phyloP scores from a whole-genome alignment of 1,140 invertebrate genomes.

The Drosophila auraria region DNA sequence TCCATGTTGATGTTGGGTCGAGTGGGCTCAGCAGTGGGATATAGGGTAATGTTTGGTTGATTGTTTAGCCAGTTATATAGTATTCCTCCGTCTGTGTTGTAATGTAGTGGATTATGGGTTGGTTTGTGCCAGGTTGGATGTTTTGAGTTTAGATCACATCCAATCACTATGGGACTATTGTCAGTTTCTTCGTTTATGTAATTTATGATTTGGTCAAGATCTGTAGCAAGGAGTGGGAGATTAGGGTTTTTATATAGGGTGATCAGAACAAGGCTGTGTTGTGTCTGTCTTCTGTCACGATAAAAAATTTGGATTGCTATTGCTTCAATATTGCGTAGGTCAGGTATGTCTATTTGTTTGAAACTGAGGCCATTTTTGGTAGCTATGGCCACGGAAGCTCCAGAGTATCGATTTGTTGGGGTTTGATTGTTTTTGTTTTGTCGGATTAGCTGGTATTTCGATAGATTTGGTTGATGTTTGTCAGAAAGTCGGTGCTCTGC shows the following conservation, averaged over 20 bases:
- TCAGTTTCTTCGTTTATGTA: neutral
- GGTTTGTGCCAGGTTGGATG: conserved; percentile 13
- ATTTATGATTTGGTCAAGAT: conserved; percentile 1
- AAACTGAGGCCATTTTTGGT: too few species aligned
- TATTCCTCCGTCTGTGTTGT: neutral
- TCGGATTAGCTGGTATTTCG: too few species aligned
- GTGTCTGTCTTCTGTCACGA: neutral
- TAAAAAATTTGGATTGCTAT: conserved; percentile 4
- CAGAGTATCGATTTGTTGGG: too few species aligned
- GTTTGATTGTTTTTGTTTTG: too few species aligned
- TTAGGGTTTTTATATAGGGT: conserved; percentile 6
- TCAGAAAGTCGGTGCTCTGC: conserved; percentile 4
- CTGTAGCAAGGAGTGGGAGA: neutral
- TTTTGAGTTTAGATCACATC: conserved; percentile 23
- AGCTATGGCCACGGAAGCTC: too few species aligned
- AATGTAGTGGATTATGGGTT: neutral
- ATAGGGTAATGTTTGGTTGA: neutral
- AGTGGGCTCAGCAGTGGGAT: conserved; percentile 4
- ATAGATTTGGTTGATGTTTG: too few species aligned
- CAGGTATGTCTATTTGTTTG: neutral
- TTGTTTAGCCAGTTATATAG: neutral
- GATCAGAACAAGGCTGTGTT: neutral
- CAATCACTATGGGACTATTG: conserved; percentile 3
- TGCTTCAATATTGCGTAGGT: conserved; percentile 6
- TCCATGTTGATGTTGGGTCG: neutral